Evolutionary conservation across 2,113 vertebrate genomes (phyloP), one percentile per base, ranked within the genome.

Genomic region (Sitta europaea): DNA sequence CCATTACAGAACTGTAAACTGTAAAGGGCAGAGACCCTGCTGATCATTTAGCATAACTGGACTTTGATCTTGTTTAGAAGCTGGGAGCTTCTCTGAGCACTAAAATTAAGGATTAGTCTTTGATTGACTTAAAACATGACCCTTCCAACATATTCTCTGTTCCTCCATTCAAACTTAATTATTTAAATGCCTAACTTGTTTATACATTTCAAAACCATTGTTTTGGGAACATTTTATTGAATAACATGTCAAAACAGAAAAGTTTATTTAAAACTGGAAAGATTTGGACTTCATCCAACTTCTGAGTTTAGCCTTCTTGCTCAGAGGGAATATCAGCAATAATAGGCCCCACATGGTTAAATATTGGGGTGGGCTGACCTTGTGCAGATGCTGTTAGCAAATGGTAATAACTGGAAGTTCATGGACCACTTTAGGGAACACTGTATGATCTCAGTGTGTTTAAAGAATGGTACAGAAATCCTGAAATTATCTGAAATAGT

Each of bases 221-320:
- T 90, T 94, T 93, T 93, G 82, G 71, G 92, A 96, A 96, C 88
- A 63, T 90, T 93, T 94, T 88, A 83, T 95, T 95, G 82, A 95
- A 95, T 92, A 96, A 88, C 67, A 94, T 4, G 12, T 43, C 29
- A 67, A 94, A 96, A 22, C 63, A 94, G 78, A 88, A 54, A 94
- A 88, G 93, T 90, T 94, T 95, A 83, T 94, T 96, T 96, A 88
- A 96, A 94, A 94, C 43, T 83, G 78, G 63, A 55, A 92, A 95
- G 59, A 84, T 74, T 45, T 96, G 93, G 93, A 83, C 36, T 88
- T 59, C 51, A 53, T 96, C 96, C 94, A 97, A 19, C 67, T 88
- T 86, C 67, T 93, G 75, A 77, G 71, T 51, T 93, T 67, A 77
- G 55, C 85, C 65, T 94, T 29, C 75, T 95, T 74, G 27, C 82